Base-by-base conservation (phyloP, 2,888 invertebrate species). In the Sarcophaga subvicina region DNA sequence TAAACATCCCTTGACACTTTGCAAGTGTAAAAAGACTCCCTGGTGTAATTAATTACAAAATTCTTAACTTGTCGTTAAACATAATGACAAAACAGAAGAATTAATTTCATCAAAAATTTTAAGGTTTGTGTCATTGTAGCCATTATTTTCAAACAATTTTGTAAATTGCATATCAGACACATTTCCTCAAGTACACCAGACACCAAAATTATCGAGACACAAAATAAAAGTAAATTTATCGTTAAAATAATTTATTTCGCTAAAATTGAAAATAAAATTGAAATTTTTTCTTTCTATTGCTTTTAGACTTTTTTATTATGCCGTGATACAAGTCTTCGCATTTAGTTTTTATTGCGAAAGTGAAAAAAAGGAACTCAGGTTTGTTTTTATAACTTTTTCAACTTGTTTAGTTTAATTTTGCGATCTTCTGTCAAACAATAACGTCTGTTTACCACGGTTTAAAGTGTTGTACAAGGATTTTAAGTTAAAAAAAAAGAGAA, bases 381-480 rank as follows among this genome's bases (percentile, higher is more conserved):
- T 37, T 6, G 37, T 6, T 37, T 37, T 6, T 37, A 27, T 64
- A 76, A 80, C 49, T 76, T 47, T 84, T 80, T 64, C 80, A 84
- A 80, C 70, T 80, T 84, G 76, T 84, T 80, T 84, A 80, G 80
- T 84, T 80, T 80, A 60, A 17, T 75, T 84, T 84, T 80, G 80
- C 64, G 83, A 84, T 80, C 67, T 75, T 27, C n/a, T 64, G 11
- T 64, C n/a, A 27, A 14, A 10, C 17, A 17, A 59, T 17, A 47
- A 45, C 22, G n/a, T 4, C 60, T 63, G 14, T 71, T 60, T 27
- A 37, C 17, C 47, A 72, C 47, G 20, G 64, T 71, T 77, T 77
- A 77, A 77, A 77, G 60, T 71, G 71, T 37, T 75, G 69, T 45
- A 22, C 5, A 69, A 62, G 12, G 37, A 73, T 37, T 37, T 37